Evolutionary conservation across 2,888 invertebrate genomes (phyloP).

Genomic region (Yponomeuta malinellus): DNA sequence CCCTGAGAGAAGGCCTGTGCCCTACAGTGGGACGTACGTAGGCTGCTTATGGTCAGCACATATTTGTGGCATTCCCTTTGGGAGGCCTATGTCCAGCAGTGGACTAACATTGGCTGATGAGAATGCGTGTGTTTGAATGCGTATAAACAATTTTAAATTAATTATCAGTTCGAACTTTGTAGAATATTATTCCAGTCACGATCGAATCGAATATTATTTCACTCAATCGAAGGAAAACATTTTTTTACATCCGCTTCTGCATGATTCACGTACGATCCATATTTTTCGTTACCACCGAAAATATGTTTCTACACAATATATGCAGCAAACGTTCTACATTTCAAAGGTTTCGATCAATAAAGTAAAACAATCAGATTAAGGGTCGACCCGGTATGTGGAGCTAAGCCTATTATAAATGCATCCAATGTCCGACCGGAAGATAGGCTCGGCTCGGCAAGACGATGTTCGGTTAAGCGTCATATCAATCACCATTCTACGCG

Average conservation of each 20-base stretch:
- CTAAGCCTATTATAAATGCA: slow-evolving; percentile 52
- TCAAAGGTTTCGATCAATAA: not conserved
- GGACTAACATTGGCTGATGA: not conserved
- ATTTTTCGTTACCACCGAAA: not conserved
- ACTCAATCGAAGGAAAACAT: slow-evolving; percentile 17
- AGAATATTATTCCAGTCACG: slow-evolving; percentile 19
- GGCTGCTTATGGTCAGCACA: no score
- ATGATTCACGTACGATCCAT: slow-evolving; percentile 16
- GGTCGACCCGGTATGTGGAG: slow-evolving; percentile 13
- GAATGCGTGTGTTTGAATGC: not conserved
- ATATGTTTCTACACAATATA: not conserved
- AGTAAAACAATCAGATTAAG: not conserved
- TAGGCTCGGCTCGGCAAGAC: slow-evolving; percentile 42
- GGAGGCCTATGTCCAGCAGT: no score
- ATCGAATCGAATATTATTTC: not conserved
- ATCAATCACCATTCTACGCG: slow-evolving; percentile 70
- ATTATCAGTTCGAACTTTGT: slow-evolving; percentile 15
- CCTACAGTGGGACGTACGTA: no score
- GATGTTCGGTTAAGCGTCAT: slow-evolving; percentile 57
- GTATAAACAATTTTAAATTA: not conserved
- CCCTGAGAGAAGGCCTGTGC: no score
- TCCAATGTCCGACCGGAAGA: slow-evolving; percentile 44
- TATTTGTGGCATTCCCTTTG: no score
- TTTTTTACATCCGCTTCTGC: slow-evolving; percentile 16
- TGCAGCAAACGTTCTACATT: not conserved